Evolutionary conservation across 2,888 invertebrate genomes (phyloP).

Genomic region (Sinotaia quadrata): DNA sequence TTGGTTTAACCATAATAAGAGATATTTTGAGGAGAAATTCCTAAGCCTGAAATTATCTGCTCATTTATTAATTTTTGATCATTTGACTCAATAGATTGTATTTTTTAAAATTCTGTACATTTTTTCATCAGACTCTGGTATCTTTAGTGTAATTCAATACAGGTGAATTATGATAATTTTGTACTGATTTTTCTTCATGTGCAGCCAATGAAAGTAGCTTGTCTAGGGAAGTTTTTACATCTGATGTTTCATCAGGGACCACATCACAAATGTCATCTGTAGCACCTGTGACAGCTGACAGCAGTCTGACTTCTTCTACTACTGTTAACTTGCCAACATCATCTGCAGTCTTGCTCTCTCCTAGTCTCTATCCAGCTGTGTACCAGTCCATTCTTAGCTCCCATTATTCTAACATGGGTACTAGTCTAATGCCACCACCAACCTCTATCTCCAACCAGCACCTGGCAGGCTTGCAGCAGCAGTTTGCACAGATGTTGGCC

Average conservation of each 20-base stretch:
- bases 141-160: too few relatives aligned
- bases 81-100: too few relatives aligned
- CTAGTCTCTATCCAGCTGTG: slow-evolving; percentile 21
- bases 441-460: slow-evolving; percentile 21
- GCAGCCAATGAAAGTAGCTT: too few relatives aligned
- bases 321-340: slow-evolving; percentile 15
- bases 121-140: too few relatives aligned
- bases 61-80: too few relatives aligned
- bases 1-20: too few relatives aligned
- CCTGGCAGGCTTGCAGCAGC: slow-evolving; percentile 26
- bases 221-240: not conserved
- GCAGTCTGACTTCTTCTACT: slow-evolving; percentile 1
- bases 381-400: slow-evolving; percentile 35
- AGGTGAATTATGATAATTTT: too few relatives aligned
- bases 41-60: too few relatives aligned
- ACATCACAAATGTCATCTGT: not conserved
- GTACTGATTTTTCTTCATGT: too few relatives aligned
- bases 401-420: slow-evolving; percentile 29
- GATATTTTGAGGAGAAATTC: too few relatives aligned
- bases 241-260: not conserved
- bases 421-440: slow-evolving; percentile 17
- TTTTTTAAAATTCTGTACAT: too few relatives aligned
- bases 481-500: slow-evolving; percentile 34
- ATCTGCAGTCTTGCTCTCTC: slow-evolving; percentile 10
- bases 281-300: too few relatives aligned